phyloP scores from a whole-genome alignment of 1,140 invertebrate genomes.

The Diachasmimorpha longicaudata region DNA sequence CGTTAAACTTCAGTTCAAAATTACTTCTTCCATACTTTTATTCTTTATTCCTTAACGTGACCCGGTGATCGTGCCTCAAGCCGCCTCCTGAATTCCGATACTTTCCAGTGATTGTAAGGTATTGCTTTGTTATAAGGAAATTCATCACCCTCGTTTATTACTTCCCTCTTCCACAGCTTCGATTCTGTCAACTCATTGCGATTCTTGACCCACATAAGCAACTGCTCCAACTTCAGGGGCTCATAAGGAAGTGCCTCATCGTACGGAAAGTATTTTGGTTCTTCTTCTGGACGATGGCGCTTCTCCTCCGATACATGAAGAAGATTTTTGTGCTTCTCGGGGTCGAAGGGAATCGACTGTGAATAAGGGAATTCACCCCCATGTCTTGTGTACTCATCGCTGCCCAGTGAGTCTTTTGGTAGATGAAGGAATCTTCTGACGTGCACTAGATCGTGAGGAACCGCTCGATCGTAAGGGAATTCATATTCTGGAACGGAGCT shows the following conservation, averaged over 20 bases:
- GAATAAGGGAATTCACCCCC: slow-evolving; percentile 27
- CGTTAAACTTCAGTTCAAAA: background rate
- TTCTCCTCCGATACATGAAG: background rate
- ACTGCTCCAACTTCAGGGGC: slow-evolving; percentile 12
- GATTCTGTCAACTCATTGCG: background rate
- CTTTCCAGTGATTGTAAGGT: slow-evolving; percentile 17
- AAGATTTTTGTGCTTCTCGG: slow-evolving; percentile 19
- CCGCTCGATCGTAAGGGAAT: slow-evolving; percentile 20
- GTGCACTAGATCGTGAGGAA: slow-evolving; percentile 11
- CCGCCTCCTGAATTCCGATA: background rate
- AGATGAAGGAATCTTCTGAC: background rate
- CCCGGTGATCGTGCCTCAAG: background rate
- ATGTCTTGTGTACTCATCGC: background rate
- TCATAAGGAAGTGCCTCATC: slow-evolving; percentile 19
- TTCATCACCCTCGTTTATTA: background rate
- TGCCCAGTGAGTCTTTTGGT: background rate
- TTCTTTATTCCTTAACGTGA: background rate
- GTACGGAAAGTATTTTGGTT: slow-evolving; percentile 22
- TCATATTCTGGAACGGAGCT: background rate
- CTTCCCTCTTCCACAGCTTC: slow-evolving; percentile 19
- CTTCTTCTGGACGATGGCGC: background rate
- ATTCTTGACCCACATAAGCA: background rate
- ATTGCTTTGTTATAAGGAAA: slow-evolving; percentile 24
- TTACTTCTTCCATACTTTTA: background rate
- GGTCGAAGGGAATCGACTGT: slow-evolving; percentile 21